phyloP scores from a whole-genome alignment of 2,113 vertebrate genomes.

The Centrocercus urophasianus region DNA sequence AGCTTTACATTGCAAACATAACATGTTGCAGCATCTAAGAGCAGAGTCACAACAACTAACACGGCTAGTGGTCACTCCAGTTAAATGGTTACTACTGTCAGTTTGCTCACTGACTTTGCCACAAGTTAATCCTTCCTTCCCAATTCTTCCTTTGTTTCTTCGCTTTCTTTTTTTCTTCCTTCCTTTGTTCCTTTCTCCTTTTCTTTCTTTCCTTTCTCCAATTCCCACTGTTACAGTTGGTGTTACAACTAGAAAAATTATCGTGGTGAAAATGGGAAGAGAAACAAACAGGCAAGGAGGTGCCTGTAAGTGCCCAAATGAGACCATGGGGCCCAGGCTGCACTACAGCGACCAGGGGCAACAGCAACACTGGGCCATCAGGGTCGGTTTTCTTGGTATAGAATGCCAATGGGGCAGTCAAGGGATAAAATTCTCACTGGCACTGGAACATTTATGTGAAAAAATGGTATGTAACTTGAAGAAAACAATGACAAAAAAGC shows the following conservation, averaged over 20 bases:
- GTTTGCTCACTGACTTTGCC: neutral
- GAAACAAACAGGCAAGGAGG: neutral
- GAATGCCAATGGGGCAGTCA: rapidly evolving
- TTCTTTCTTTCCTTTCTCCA: neutral
- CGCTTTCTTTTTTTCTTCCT: neutral
- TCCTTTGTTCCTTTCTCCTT: neutral
- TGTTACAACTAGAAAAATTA: too few relatives aligned
- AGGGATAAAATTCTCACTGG: neutral
- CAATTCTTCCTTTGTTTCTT: neutral
- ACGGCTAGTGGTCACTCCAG: neutral
- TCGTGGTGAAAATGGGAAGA: too few relatives aligned
- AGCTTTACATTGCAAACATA: neutral
- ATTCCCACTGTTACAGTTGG: too few relatives aligned
- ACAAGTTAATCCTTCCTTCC: neutral
- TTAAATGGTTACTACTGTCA: neutral
- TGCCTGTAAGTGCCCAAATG: neutral
- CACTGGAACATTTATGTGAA: rapidly evolving
- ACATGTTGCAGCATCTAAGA: neutral
- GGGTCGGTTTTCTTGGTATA: neutral
- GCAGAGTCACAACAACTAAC: neutral
- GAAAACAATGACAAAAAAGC: neutral
- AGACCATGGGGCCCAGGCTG: neutral
- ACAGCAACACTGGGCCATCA: neutral
- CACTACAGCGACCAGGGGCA: rapidly evolving
- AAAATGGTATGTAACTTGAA: neutral